Base-by-base conservation (phyloP, 2,888 invertebrate genomes). In the Metacarcinus magister region DNA sequence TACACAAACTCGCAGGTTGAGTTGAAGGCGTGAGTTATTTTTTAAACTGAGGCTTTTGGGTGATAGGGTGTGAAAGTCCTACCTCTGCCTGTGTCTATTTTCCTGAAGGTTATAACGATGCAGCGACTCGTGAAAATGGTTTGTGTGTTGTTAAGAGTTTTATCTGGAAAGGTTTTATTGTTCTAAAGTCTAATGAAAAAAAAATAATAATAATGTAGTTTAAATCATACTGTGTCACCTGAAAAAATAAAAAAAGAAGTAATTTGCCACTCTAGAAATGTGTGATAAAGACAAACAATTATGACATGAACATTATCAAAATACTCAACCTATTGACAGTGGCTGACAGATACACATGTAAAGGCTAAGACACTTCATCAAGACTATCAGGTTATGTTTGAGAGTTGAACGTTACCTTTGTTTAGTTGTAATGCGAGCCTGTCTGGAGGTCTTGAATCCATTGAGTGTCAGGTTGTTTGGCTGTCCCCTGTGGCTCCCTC, bases 1-100 rank as follows among this genome's bases (percentile, higher is more conserved):
- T 87, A 87, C 87, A 87, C 87, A 87, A 87, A 87, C 87, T 87
- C 87, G 87, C 87, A 87, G 87, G 87, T 87, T 87, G 87, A 87
- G 87, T 87, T 87, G 87, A 87, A 87, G 87, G 87, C 87, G 39
- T 87, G 39, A 82, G 82, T 87, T 87, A 87, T 87, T 87, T 87
- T 87, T 87, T 87, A 32, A 87, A 87, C 0, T 87, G 87, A 87
- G 87, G 39, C 32, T 87, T 75, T 87, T 39, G 87, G 87, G 87
- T 87, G 87, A 87, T 39, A 39, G 87, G 32, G 87, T 87, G 87
- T 87, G 87, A 87, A 75, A 75, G 87, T 87, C 87, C 87, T 87
- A 87, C 87, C 87, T 87, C 87, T 87, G 87, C 87, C 87, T 87
- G 87, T 32, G 39, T 87, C 87, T 87, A 87, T 87, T 87, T 87